Percentiles rank a stretch among this genome's conserved stretches.
phyloP scores from a whole-genome alignment of 2,888 invertebrate genomes.

The Penaeus monodon region DNA sequence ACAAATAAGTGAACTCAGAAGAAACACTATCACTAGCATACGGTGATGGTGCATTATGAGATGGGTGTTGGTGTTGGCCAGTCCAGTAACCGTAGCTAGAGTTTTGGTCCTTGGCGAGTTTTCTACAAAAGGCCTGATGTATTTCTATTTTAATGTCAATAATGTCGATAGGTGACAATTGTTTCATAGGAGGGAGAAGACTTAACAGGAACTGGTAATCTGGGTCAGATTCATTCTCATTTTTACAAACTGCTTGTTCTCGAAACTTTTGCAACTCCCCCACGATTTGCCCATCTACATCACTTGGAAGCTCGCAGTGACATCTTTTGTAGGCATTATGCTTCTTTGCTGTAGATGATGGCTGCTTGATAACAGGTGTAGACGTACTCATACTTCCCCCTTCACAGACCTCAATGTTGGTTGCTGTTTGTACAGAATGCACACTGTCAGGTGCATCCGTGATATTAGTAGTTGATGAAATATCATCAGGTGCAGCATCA shows the following conservation, averaged over 20 bases:
- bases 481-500: constrained; percentile 21
- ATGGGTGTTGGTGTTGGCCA: constrained; percentile 29
- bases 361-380: constrained; percentile 11
- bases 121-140: constrained; percentile 39
- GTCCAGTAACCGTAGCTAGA: constrained; percentile 34
- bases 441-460: constrained; percentile 15
- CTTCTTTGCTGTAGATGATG: constrained; percentile 42
- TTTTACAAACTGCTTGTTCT: constrained; percentile 31
- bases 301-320: constrained; percentile 26
- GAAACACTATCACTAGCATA: constrained; percentile 31
- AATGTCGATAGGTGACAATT: constrained; percentile 24
- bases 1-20: constrained; percentile 18
- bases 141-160: constrained; percentile 41
- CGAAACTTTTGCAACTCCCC: constrained; percentile 34
- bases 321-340: constrained; percentile 30
- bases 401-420: neutral
- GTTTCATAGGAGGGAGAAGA: constrained; percentile 33
- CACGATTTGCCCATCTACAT: constrained; percentile 24
- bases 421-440: constrained; percentile 24
- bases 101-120: constrained; percentile 33
- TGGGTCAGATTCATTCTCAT: constrained; percentile 43
- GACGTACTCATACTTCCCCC: neutral
- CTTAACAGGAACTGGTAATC: constrained; percentile 44
- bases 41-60: constrained; percentile 30
- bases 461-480: constrained; percentile 1